Evolutionary conservation across 2,797 vertebrate species (phyloP).

Genomic region (Cuniculus paca): DNA sequence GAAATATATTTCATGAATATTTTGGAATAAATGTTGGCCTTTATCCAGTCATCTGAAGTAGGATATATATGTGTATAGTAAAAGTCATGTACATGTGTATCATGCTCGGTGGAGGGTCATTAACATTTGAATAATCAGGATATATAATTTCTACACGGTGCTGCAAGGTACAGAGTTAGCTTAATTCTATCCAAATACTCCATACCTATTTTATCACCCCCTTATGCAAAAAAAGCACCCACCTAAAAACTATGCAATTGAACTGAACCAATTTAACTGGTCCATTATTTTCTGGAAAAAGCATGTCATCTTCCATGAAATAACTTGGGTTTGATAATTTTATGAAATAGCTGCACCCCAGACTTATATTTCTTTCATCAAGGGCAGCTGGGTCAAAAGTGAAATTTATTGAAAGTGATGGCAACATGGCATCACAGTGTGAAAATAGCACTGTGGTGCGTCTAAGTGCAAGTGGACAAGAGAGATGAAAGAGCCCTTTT

Average conservation of each 20-base stretch:
- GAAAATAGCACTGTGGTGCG: background rate
- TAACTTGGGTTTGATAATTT: slow-evolving; percentile 23
- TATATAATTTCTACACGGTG: background rate
- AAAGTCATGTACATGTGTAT: background rate
- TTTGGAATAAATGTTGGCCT: slow-evolving; percentile 41
- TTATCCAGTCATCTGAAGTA: background rate
- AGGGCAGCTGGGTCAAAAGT: background rate
- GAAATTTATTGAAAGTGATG: background rate
- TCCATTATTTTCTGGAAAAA: background rate
- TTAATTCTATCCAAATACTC: background rate
- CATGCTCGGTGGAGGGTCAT: background rate
- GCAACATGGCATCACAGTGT: background rate
- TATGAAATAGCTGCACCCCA: background rate
- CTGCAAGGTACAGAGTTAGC: background rate
- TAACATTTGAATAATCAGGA: slow-evolving; percentile 14
- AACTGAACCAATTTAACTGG: background rate
- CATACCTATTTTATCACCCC: background rate
- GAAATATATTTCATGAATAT: background rate
- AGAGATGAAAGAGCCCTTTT: background rate
- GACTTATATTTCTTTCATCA: background rate
- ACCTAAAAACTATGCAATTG: background rate
- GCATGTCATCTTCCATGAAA: background rate
- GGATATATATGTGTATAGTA: background rate
- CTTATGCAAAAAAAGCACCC: background rate
- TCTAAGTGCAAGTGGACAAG: background rate